These are phyloP conservation scores for Lasioglossum oenotherae DNA, from an alignment of 2,888 invertebrate genomes.

Conservation along the genomic window DNA sequence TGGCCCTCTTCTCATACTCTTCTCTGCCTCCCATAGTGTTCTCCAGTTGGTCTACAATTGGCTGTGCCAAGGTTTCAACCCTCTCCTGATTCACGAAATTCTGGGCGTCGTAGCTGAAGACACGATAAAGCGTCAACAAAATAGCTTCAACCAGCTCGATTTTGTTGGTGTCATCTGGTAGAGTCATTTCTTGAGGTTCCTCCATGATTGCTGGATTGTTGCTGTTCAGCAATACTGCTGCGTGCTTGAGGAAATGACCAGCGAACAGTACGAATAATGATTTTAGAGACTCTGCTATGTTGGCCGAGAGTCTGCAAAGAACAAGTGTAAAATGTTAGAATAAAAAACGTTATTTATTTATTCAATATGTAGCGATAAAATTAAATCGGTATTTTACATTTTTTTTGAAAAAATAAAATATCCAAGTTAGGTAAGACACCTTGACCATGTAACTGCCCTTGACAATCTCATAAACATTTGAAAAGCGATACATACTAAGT, in stretches of 20 bases:
- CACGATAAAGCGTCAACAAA: slow-evolving; percentile 90
- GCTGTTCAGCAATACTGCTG: slow-evolving; percentile 89
- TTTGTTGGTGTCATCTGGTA: slow-evolving; percentile 80
- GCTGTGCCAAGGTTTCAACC: slow-evolving; percentile 93
- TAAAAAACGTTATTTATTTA: not conserved
- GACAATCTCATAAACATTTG: not conserved
- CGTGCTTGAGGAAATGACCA: slow-evolving; percentile 92
- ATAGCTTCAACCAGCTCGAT: slow-evolving; percentile 88
- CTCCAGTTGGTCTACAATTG: slow-evolving; percentile 95
- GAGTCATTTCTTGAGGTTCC: slow-evolving; percentile 86
- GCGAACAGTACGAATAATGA: slow-evolving; percentile 96
- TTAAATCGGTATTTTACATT: not conserved
- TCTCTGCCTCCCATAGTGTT: slow-evolving; percentile 89
- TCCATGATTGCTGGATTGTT: slow-evolving; percentile 88
- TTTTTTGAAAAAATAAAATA: not conserved
- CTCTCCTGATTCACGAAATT: slow-evolving; percentile 93
- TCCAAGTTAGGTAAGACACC: not conserved
- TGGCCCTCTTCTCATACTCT: slow-evolving; percentile 87
- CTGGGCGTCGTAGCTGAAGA: slow-evolving; percentile 93
- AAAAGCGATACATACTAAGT: not conserved
- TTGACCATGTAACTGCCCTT: not conserved
- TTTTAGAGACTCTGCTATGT: slow-evolving; percentile 92
- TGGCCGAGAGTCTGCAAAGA: slow-evolving; percentile 88
- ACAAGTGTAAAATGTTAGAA: not conserved
- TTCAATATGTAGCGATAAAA: not conserved